These are phyloP conservation scores for Corythaixoides concolor DNA, from an alignment of 2,113 vertebrate species.

Conservation along the genomic window DNA sequence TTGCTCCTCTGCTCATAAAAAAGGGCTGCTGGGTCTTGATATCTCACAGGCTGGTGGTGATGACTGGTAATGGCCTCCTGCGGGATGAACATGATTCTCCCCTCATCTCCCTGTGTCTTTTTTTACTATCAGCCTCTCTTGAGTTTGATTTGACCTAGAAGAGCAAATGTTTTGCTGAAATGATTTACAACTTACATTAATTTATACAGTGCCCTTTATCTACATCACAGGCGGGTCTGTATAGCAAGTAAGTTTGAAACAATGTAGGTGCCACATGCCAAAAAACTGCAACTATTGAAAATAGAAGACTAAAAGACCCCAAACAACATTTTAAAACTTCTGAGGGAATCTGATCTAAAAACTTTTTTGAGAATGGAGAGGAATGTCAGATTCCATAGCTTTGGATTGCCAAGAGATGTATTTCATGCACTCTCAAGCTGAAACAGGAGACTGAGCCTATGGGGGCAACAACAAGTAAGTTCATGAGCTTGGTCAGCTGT, in stretches of 20 bases:
- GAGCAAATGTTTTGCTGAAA: background rate
- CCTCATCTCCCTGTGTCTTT: background rate
- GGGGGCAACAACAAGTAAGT: background rate
- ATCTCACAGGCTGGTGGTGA: background rate
- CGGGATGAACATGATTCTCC: background rate
- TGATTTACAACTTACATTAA: background rate
- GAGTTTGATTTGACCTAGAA: background rate
- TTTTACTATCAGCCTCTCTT: background rate
- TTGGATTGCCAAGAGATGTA: background rate
- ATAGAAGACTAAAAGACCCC: background rate
- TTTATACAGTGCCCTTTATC: background rate
- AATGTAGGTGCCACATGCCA: background rate
- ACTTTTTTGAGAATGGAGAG: background rate
- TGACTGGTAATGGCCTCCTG: background rate
- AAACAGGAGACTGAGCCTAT: background rate
- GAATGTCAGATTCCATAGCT: background rate
- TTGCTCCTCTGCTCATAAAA: background rate
- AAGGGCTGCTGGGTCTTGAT: background rate
- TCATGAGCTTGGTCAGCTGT: background rate
- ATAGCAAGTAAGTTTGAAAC: background rate
- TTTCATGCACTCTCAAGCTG: background rate
- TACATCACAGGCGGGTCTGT: background rate
- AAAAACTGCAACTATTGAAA: constrained; percentile 1
- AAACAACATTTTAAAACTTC: background rate
- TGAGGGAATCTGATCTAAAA: background rate